Evolutionary conservation across 2,113 vertebrate species (phyloP), one percentile per base, ranked within the genome.

Genomic region (Eudyptes chrysolophus): DNA sequence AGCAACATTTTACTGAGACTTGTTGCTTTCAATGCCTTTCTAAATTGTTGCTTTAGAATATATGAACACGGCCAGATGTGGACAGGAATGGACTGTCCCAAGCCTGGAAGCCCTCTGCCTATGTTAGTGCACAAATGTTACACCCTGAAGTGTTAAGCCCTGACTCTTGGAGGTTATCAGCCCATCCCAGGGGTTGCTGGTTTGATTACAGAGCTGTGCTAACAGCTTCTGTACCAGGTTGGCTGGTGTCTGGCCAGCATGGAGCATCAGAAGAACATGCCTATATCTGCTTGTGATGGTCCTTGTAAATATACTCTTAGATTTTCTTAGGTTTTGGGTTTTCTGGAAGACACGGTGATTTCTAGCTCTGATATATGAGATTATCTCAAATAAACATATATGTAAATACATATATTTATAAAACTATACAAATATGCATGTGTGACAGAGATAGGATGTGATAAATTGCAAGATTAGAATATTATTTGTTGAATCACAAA

Each of bases 41-140:
- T 58, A 51, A 74, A n/a, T 26, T 12, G 1, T 55, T 87, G 32
- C 2, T 81, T 77, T 51, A 69, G 27, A 42, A 40, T 80, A 34
- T 25, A 27, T 32, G 19, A 24, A 49, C 3, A 38, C 0, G 12
- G 25, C 18, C 42, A 64, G 60, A 5, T 25, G 9, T 1, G 2
- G 18, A 12, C 30, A 86, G 48, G n/a, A 84, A 55, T 2, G 32
- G 32, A 27, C 25, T 51, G 18, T 52, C 12, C 30, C 7, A 57
- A 49, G 16, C 22, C 84, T 91, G 38, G 62, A 91, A 57, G 10
- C 3, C 13, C 2, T 79, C 24, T 57, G 13, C 14, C 24, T 83
- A 2, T 7, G 3, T 26, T 57, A 44, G 6, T 71, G 38, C 32
- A 9, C 38, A 71, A 30, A 38, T 16, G 4, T 68, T 58, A 64